These are phyloP conservation scores for Megalops atlanticus DNA, from an alignment of 2,113 vertebrate species.

Conservation along the genomic window DNA sequence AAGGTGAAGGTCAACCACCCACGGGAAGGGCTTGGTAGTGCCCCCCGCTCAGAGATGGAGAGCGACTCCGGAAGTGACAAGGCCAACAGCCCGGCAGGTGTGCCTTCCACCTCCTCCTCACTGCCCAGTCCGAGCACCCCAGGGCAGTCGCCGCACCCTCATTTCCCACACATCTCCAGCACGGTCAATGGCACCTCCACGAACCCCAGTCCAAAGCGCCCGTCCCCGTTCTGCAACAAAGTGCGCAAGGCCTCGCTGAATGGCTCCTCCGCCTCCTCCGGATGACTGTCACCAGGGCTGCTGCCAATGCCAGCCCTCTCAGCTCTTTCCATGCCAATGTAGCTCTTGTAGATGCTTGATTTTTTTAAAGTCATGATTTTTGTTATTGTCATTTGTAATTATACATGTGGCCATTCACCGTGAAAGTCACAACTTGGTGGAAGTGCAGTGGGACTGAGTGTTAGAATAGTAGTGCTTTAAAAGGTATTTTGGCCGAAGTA, in stretches of 20 bases:
- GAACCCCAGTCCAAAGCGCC: constrained; percentile 77
- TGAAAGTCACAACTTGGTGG: constrained; percentile 25
- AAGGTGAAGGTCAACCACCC: constrained; percentile 79
- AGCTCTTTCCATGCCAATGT: constrained; percentile 74
- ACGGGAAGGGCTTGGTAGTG: constrained; percentile 71
- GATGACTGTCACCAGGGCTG: constrained; percentile 64
- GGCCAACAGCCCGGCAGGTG: constrained; percentile 76
- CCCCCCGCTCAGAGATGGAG: constrained; percentile 75
- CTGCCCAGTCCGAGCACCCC: constrained; percentile 78
- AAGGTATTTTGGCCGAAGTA: constrained; percentile 30
- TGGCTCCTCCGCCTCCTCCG: constrained; percentile 81
- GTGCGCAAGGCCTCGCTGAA: constrained; percentile 81
- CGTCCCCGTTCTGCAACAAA: constrained; percentile 81
- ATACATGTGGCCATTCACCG: constrained; percentile 23
- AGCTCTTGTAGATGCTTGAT: constrained; percentile 72
- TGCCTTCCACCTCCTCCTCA: constrained; percentile 80
- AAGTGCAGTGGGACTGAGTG: constrained; percentile 4
- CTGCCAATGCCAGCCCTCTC: constrained; percentile 45
- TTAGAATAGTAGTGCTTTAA: constrained; percentile 1
- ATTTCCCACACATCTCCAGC: constrained; percentile 82
- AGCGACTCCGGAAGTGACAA: constrained; percentile 89
- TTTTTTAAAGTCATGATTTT: constrained; percentile 20
- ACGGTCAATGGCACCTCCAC: constrained; percentile 82
- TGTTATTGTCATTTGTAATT: constrained; percentile 20
- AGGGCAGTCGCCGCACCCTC: constrained; percentile 83